phyloP scores from a whole-genome alignment of 1,140 invertebrate genomes.

The Nephila pilipes region DNA sequence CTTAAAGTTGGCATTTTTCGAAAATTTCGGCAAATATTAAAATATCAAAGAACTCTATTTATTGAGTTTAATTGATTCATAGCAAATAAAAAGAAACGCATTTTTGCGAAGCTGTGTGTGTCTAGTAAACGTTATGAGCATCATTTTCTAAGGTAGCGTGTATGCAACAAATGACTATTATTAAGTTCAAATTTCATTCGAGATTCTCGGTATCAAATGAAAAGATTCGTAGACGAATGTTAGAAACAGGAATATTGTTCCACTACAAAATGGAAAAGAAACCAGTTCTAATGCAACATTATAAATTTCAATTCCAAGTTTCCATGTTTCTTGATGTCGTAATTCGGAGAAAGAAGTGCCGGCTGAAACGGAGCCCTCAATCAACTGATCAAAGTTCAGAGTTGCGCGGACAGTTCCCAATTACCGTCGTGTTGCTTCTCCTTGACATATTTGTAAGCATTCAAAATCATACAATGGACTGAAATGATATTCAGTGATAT shows the following conservation, averaged over 20 bases:
- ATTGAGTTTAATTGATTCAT: neutral
- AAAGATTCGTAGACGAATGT: neutral
- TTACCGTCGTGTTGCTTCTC: too few species aligned
- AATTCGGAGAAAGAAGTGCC: too few species aligned
- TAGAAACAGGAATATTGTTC: neutral
- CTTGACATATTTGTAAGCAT: neutral
- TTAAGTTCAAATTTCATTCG: neutral
- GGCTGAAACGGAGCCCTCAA: too few species aligned
- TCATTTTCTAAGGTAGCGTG: neutral
- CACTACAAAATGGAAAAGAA: neutral
- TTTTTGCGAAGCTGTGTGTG: neutral
- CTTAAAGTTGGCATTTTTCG: neutral
- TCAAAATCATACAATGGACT: neutral
- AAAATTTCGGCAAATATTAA: conserved; percentile 8
- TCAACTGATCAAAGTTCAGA: too few species aligned
- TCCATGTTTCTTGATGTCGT: too few species aligned
- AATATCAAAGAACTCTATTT: neutral
- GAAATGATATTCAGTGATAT: neutral
- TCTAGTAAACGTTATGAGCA: neutral
- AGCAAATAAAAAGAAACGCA: neutral
- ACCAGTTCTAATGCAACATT: neutral
- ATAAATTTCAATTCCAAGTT: too few species aligned
- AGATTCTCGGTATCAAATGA: neutral
- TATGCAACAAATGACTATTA: neutral
- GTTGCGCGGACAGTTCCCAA: too few species aligned